phyloP scores from a whole-genome alignment of 2,888 invertebrate genomes.

The Aethes cnicana region DNA sequence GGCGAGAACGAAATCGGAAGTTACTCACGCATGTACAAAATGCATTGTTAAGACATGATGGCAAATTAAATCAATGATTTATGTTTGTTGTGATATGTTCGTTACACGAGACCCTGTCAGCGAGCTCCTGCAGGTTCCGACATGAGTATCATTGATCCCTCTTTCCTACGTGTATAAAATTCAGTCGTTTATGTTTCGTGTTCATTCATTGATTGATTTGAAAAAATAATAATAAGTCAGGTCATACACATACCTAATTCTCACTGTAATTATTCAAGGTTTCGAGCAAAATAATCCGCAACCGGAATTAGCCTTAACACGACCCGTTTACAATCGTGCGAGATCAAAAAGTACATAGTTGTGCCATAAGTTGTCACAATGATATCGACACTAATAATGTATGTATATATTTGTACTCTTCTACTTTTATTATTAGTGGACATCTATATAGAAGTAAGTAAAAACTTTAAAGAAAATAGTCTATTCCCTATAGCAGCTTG shows the following conservation, averaged over 20 bases:
- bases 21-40: constrained; percentile 1
- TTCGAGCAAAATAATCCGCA: too few species aligned
- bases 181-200: constrained; percentile 52
- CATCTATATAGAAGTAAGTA: too few species aligned
- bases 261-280: too few species aligned
- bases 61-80: constrained; percentile 13
- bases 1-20: background rate
- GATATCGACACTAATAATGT: too few species aligned
- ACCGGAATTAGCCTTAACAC: too few species aligned
- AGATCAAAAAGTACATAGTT: too few species aligned
- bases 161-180: constrained; percentile 52
- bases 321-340: background rate
- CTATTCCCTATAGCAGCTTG: too few species aligned
- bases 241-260: too few species aligned
- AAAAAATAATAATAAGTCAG: background rate
- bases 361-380: too few species aligned
- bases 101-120: constrained; percentile 67
- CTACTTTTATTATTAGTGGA: too few species aligned
- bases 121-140: constrained; percentile 58
- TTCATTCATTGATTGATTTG: background rate
- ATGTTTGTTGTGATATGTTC: constrained; percentile 63
- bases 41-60: background rate
- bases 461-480: too few species aligned
- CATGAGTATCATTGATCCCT: constrained; percentile 67
- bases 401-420: too few species aligned